These are phyloP conservation scores for Polypterus senegalus DNA, from an alignment of 2,113 vertebrate species.

Conservation along the genomic window DNA sequence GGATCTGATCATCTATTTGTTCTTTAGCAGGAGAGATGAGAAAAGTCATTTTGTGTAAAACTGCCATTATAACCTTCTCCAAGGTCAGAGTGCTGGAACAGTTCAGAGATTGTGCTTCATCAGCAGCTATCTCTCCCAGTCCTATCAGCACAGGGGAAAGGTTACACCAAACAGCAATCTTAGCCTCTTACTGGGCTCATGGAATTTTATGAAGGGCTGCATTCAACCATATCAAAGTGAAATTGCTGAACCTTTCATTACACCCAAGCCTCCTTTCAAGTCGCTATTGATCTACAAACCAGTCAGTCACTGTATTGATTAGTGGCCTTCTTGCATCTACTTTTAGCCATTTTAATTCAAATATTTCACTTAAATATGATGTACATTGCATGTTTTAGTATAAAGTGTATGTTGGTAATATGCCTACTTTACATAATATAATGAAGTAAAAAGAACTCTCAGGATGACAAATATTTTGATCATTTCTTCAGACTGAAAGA, in stretches of 20 bases:
- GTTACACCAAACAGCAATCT: slow-evolving; percentile 1
- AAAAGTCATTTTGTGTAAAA: not conserved
- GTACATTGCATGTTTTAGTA: too few relatives aligned
- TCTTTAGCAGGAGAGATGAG: too few relatives aligned
- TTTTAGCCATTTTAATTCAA: too few relatives aligned
- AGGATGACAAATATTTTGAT: too few relatives aligned
- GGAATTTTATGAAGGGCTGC: slow-evolving; percentile 25
- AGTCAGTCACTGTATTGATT: slow-evolving; percentile 20
- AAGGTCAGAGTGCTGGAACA: not conserved
- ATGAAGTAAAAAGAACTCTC: too few relatives aligned
- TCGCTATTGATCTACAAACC: slow-evolving; percentile 30
- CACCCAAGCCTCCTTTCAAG: slow-evolving; percentile 19
- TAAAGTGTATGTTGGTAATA: too few relatives aligned
- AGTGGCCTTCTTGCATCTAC: slow-evolving; percentile 10
- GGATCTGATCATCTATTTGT: not conserved
- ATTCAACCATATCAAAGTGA: slow-evolving; percentile 29
- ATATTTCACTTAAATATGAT: too few relatives aligned
- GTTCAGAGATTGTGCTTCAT: too few relatives aligned
- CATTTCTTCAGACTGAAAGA: too few relatives aligned
- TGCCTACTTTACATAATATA: too few relatives aligned
- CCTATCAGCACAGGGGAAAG: not conserved
- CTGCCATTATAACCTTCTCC: not conserved
- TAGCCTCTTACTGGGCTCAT: slow-evolving; percentile 1
- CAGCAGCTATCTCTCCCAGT: not conserved
- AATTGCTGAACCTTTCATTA: slow-evolving; percentile 30